A percentile compares a stretch with the other conserved stretches of the same genome.
phyloP scores from a whole-genome alignment of 92 coral and sea anemone genomes.

The Epizoanthus stellaris region DNA sequence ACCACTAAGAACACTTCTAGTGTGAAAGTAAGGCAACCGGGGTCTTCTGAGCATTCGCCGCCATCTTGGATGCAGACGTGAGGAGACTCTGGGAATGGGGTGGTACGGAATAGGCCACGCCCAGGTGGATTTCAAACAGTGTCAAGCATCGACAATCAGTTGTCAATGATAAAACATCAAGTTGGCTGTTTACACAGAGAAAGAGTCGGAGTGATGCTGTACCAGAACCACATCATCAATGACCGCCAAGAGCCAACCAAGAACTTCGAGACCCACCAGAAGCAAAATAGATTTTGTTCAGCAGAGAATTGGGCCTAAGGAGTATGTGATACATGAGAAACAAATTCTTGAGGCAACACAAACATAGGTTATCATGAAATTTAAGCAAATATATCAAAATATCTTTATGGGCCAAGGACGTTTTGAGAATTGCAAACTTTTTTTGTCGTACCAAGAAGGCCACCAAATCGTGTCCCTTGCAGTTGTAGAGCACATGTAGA shows the following conservation, averaged over 20 bases:
- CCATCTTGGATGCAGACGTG: too few relatives aligned
- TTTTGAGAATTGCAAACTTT: slow-evolving; percentile 9
- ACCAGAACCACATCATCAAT: not conserved
- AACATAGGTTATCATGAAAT: not conserved
- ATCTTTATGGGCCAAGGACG: not conserved
- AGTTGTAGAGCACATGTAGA: not conserved
- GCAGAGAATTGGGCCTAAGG: not conserved
- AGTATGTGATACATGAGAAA: not conserved
- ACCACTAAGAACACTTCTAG: too few relatives aligned
- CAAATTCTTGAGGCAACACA: not conserved
- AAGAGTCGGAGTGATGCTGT: not conserved
- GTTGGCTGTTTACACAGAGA: not conserved
- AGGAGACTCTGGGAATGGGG: too few relatives aligned
- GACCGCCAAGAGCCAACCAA: not conserved
- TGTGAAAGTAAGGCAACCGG: too few relatives aligned
- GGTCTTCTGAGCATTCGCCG: too few relatives aligned
- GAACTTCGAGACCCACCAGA: not conserved
- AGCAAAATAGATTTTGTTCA: slow-evolving; percentile 5
- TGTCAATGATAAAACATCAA: not conserved
- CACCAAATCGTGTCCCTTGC: not conserved
- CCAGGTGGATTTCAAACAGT: not conserved
- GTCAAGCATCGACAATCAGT: not conserved
- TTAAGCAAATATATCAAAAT: not conserved
- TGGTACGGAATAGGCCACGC: too few relatives aligned
- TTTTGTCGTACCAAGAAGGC: not conserved